These are phyloP conservation scores for Halocynthia aurantium DNA, from an alignment of 23 tunicate species.

Conservation along the genomic window DNA sequence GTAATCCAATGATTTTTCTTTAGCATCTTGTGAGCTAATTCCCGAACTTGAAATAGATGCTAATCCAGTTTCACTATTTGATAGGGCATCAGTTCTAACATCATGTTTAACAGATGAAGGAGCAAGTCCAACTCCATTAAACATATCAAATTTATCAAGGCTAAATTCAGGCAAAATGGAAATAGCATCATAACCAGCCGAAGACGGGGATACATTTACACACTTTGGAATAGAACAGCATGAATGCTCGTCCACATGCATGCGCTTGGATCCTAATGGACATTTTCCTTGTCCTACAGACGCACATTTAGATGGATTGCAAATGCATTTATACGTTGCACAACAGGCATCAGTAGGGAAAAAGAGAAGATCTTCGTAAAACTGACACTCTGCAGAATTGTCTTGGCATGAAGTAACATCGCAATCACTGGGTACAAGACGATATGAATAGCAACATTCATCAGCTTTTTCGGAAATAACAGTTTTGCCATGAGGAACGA, in stretches of 20 bases:
- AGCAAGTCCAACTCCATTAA: too few species aligned
- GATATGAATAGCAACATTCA: slow-evolving; percentile 73
- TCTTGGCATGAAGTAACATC: slow-evolving; percentile 49
- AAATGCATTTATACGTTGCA: slow-evolving; percentile 64
- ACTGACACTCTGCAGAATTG: slow-evolving; percentile 36
- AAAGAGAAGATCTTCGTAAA: slow-evolving; percentile 52
- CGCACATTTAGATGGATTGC: slow-evolving; percentile 17
- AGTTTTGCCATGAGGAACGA: slow-evolving; percentile 45
- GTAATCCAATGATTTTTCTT: slow-evolving; percentile 21
- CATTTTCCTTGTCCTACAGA: too few species aligned
- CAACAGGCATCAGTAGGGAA: slow-evolving; percentile 72
- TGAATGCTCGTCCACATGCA: too few species aligned
- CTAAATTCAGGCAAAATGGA: too few species aligned
- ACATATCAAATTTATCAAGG: too few species aligned
- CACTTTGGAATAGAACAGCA: too few species aligned
- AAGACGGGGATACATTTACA: too few species aligned
- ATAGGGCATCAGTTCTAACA: too few species aligned
- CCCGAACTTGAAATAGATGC: not conserved
- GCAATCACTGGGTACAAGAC: slow-evolving; percentile 42
- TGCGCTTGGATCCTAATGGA: too few species aligned
- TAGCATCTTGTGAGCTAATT: too few species aligned
- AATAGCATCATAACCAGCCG: too few species aligned
- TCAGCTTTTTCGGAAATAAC: slow-evolving; percentile 83
- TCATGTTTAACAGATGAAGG: too few species aligned
- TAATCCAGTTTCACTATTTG: not conserved